Conservation (phyloP, 2,888 invertebrate species). For the Creontiades dilutus region DNA sequence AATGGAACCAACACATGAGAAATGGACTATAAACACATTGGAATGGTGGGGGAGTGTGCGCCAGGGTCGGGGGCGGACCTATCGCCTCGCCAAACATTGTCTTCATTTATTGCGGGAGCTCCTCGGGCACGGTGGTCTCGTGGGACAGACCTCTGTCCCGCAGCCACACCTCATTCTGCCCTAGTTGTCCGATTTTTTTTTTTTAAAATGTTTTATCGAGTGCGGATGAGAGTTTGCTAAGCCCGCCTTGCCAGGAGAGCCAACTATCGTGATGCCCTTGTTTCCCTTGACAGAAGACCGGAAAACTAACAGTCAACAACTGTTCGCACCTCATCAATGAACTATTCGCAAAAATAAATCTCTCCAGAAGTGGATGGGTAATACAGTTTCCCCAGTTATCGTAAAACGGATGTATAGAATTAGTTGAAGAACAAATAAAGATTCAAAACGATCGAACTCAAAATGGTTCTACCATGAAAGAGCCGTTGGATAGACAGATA, state of each 20-base stretch:
- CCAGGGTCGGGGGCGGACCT: background rate
- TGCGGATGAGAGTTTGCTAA: background rate
- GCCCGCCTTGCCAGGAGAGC: background rate
- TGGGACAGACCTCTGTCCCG: background rate
- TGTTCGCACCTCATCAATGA: too few relatives aligned
- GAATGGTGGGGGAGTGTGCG: constrained; percentile 24
- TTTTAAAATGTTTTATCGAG: background rate
- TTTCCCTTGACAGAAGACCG: too few relatives aligned
- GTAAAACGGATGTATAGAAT: too few relatives aligned
- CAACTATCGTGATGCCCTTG: too few relatives aligned
- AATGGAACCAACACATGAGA: constrained; percentile 38
- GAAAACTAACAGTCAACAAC: too few relatives aligned
- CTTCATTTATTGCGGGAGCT: constrained; percentile 28
- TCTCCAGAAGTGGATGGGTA: too few relatives aligned
- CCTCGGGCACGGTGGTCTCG: background rate
- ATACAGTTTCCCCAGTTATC: too few relatives aligned
- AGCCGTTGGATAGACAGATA: too few relatives aligned
- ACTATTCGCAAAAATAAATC: too few relatives aligned
- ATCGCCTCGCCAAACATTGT: constrained; percentile 27
- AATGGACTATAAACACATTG: constrained; percentile 24
- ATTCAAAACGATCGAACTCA: too few relatives aligned
- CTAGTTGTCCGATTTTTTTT: background rate
- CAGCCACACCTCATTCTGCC: constrained; percentile 1
- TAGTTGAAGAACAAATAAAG: too few relatives aligned
- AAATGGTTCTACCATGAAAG: too few relatives aligned